phyloP scores from a whole-genome alignment of 2,888 invertebrate species.

The Imbricaverruca yamaguchii region DNA sequence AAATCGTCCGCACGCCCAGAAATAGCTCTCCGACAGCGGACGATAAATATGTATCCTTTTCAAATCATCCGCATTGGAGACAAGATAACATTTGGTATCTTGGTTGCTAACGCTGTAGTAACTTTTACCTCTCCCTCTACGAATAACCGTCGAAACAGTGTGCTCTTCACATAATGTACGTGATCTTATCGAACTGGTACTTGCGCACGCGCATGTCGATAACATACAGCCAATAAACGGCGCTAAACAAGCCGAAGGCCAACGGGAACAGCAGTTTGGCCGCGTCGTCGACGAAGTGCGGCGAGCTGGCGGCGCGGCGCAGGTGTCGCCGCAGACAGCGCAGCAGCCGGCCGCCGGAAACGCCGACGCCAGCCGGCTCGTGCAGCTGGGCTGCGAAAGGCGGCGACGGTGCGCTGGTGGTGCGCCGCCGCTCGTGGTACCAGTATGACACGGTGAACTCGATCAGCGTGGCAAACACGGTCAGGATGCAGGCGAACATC shows the following conservation, averaged over 20 bases:
- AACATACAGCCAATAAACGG: background rate
- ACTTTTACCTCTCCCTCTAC: no score
- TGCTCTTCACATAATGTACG: conserved; percentile 5
- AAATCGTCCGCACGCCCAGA: no score
- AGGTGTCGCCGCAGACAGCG: background rate
- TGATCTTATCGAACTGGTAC: background rate
- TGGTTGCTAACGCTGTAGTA: no score
- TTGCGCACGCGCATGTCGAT: background rate
- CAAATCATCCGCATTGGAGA: no score
- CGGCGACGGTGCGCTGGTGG: background rate
- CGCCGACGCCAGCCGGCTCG: background rate
- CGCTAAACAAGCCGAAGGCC: background rate
- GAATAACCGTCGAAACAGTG: background rate
- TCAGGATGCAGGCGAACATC: conserved; percentile 13
- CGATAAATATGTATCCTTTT: no score
- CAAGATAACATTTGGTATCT: no score
- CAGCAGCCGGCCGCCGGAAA: background rate
- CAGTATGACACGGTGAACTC: conserved; percentile 12
- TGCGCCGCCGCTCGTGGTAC: background rate
- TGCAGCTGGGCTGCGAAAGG: background rate
- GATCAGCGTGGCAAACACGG: background rate
- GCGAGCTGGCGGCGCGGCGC: background rate
- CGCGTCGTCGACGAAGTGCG: background rate
- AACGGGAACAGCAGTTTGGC: background rate
- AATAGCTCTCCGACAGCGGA: no score